A percentile compares a stretch with the other conserved stretches of the same genome.
Conservation (phyloP, 2,113 vertebrate species). For the Trematomus loennbergii region DNA sequence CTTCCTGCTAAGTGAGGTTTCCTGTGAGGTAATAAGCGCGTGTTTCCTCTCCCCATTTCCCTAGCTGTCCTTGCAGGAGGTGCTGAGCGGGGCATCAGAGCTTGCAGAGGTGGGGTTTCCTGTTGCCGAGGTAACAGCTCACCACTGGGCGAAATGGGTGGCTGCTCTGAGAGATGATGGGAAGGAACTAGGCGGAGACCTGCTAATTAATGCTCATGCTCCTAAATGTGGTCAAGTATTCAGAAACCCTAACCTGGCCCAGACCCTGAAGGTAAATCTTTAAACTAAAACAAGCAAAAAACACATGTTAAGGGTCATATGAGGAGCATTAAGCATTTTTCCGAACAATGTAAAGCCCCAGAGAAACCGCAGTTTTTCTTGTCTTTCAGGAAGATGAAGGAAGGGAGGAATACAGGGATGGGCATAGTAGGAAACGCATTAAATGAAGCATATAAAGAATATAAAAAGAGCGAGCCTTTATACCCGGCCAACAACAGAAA, state of each 20-base stretch:
- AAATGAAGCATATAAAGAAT: neutral
- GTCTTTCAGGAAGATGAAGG: neutral
- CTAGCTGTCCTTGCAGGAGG: slow-evolving; percentile 77
- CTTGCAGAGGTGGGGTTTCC: slow-evolving; percentile 80
- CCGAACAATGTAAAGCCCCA: slow-evolving; percentile 10
- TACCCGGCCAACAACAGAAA: no score
- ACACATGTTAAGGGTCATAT: neutral
- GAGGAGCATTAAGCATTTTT: neutral
- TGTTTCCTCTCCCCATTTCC: slow-evolving; percentile 61
- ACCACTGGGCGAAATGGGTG: slow-evolving; percentile 61
- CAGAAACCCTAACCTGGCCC: slow-evolving; percentile 75
- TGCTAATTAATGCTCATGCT: slow-evolving; percentile 72
- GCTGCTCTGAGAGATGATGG: slow-evolving; percentile 62
- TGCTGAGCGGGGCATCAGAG: slow-evolving; percentile 75
- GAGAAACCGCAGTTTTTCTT: neutral
- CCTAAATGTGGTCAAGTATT: slow-evolving; percentile 81
- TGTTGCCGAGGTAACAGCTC: slow-evolving; percentile 76
- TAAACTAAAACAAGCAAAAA: neutral
- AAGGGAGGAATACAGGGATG: neutral
- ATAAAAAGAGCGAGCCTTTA: neutral
- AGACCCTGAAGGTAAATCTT: slow-evolving; percentile 77
- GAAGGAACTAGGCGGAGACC: slow-evolving; percentile 72
- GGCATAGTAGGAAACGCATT: neutral
- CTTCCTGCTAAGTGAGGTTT: slow-evolving; percentile 52
- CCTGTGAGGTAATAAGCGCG: slow-evolving; percentile 54